Base-by-base conservation (phyloP, 2,797 vertebrate species). In the Pteropus rufus region DNA sequence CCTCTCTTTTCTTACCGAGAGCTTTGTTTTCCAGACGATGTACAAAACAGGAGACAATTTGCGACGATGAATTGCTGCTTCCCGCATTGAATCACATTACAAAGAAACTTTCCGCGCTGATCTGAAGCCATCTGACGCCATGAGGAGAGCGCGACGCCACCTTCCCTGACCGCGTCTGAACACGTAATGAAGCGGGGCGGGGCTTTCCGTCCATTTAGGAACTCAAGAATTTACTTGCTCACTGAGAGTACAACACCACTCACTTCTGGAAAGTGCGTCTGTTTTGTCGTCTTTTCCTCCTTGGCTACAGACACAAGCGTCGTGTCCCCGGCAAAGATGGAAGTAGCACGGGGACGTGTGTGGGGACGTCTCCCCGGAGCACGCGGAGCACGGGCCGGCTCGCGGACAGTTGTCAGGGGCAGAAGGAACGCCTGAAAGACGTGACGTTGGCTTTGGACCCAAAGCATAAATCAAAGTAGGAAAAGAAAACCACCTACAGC, bases 41-140 rank as follows among this genome's bases (percentile, higher is more conserved):
- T 77, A 75, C 92, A 96, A 98, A 97, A 79, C 73, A 92, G 97
- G 95, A 97, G 96, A 90, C 95, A 80, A 77, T 90, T 97, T 97
- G 88, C 97, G 98, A 98, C 96, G 93, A 97, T 97, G 54, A 97
- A 93, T 89, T 88, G 95, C 97, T 96, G 80, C 79, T 95, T 84
- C 31, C 94, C 75, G 82, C 76, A 92, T 96, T 93, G 98, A 97
- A 96, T 97, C 93, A 72, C 70, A 77, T 83, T 86, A 46, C 54
- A 89, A 70, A 67, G 70, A 94, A 90, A 94, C 97, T 85, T 76
- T 56, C 83, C 91, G 36, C 19, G 62, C 92, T 95, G 77, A 79
- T 91, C 93, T 94, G 95, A 97, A 96, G 82, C 85, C 87, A 76
- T 4, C 0, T 21, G 14, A 15, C 14, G 46, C 46, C 12, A 4